A percentile compares a stretch with the other conserved stretches of the same genome.
phyloP scores from a whole-genome alignment of 2,888 invertebrate genomes.

The Phania funesta region DNA sequence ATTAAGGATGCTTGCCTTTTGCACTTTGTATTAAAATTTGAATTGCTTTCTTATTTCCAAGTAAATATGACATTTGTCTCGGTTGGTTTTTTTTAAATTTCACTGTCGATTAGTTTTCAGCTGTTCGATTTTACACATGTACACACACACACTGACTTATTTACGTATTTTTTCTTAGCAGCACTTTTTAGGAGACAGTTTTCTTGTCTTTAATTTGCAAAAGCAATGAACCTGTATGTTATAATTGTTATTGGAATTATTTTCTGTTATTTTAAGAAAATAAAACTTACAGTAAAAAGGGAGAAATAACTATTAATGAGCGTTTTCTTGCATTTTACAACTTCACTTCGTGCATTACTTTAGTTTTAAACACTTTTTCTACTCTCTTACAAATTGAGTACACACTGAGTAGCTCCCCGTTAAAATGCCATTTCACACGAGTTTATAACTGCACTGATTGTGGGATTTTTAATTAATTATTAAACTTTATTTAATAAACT shows the following conservation, averaged over 20 bases:
- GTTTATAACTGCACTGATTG: neutral
- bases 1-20: constrained; percentile 34
- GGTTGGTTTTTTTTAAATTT: neutral
- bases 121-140: constrained; percentile 26
- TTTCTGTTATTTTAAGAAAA: constrained; percentile 30
- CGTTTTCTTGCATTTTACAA: constrained; percentile 33
- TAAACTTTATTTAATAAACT: too few relatives aligned
- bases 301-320: constrained; percentile 26
- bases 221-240: too few relatives aligned
- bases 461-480: too few relatives aligned
- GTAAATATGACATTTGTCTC: neutral
- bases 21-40: neutral
- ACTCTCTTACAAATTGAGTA: neutral
- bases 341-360: constrained; percentile 45
- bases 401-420: constrained; percentile 26
- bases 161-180: neutral
- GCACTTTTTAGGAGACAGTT: constrained; percentile 19
- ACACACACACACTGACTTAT: neutral
- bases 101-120: constrained; percentile 39
- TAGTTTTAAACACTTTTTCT: neutral
- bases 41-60: constrained; percentile 6
- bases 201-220: constrained; percentile 11
- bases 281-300: constrained; percentile 24
- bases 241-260: too few relatives aligned
- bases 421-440: neutral